Conservation (phyloP, 2,113 vertebrate genomes). For the Gambusia holbrooki region DNA sequence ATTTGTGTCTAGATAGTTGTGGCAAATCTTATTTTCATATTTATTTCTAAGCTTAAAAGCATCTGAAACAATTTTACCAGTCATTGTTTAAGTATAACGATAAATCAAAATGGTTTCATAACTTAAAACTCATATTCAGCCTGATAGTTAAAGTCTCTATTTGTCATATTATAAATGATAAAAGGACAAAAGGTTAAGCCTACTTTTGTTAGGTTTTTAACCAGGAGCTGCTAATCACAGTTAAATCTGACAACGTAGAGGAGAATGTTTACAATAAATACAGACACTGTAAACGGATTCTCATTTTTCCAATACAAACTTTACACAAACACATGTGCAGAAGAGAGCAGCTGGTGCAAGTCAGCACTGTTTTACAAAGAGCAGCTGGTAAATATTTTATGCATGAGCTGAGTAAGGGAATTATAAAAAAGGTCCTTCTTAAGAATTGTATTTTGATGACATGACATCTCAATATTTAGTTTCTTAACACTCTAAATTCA, state of each 20-base stretch:
- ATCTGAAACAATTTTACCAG: conserved; percentile 17
- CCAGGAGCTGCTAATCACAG: neutral
- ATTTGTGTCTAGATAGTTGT: conserved; percentile 45
- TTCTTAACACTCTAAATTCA: too few species aligned
- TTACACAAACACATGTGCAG: conserved; percentile 8
- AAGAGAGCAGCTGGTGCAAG: conserved; percentile 19
- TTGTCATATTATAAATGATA: too few species aligned
- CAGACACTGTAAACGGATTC: neutral
- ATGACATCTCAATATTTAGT: too few species aligned
- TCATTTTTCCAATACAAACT: neutral
- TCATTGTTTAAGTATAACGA: too few species aligned
- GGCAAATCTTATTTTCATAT: conserved; percentile 41
- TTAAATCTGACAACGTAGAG: neutral
- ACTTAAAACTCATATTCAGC: neutral
- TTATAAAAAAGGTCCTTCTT: conserved; percentile 12
- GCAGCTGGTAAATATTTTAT: conserved; percentile 47
- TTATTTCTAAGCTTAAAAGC: conserved; percentile 43
- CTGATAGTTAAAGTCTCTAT: neutral
- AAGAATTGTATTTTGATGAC: too few species aligned
- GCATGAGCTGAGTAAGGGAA: conserved; percentile 3
- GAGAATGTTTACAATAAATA: neutral
- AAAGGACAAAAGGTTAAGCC: neutral
- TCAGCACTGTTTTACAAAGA: conserved; percentile 32
- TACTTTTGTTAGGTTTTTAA: neutral
- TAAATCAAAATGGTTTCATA: neutral